Evolutionary conservation across 2,888 invertebrate species (phyloP).

Genomic region (Nemurella pictetii): DNA sequence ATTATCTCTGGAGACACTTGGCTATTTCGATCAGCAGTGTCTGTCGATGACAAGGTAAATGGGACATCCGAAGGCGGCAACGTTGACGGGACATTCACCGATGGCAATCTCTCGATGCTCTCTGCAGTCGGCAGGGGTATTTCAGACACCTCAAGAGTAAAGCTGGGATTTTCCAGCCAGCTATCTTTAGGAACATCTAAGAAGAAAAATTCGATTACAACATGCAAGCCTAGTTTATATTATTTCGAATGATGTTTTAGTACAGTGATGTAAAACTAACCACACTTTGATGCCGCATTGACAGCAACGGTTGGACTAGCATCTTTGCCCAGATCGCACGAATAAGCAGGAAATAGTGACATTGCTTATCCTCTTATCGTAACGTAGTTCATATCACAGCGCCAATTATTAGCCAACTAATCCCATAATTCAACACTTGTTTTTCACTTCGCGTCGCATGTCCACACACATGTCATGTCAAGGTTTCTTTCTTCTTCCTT

Average conservation of each 20-base stretch:
- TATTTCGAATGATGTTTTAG: background rate
- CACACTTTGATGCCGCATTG: background rate
- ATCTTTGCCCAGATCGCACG: background rate
- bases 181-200: constrained; percentile 14
- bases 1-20: background rate
- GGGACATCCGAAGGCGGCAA: too few species aligned
- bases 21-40: background rate
- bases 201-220: background rate
- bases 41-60: too few species aligned
- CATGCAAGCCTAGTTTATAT: background rate
- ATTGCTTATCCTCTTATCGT: background rate
- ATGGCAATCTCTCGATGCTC: background rate
- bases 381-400: background rate
- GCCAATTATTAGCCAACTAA: background rate
- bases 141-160: constrained; percentile 32
- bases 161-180: constrained; percentile 38
- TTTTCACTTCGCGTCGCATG: background rate
- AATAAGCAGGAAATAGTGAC: constrained; percentile 23
- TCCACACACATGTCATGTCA: background rate
- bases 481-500: background rate
- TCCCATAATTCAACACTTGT: background rate
- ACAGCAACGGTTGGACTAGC: background rate
- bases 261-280: background rate
- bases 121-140: constrained; percentile 33
- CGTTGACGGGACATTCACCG: background rate